Conservation (phyloP, 2,113 vertebrate species). For the Sus scrofa region DNA sequence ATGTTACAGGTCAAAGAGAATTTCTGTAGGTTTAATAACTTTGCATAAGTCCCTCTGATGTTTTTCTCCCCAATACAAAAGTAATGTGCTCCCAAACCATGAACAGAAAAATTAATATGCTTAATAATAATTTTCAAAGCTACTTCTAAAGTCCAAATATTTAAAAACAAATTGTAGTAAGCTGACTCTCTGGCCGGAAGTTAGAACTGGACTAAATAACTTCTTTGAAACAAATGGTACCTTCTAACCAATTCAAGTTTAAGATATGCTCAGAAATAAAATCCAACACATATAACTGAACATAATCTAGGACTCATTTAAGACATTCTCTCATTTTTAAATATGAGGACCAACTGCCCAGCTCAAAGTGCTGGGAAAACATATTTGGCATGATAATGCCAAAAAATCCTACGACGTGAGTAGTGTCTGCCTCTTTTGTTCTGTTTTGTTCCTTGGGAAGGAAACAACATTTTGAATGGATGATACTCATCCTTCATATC, state of each 20-base stretch:
- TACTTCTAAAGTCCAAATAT: constrained; percentile 26
- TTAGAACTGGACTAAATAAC: constrained; percentile 46
- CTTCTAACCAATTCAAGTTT: constrained; percentile 17
- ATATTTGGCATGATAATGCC: background rate
- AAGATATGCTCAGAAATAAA: constrained; percentile 47
- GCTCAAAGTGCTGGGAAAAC: constrained; percentile 20
- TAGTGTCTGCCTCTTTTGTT: constrained; percentile 38
- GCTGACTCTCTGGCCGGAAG: background rate
- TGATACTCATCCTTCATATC: constrained; percentile 17
- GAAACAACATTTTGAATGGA: constrained; percentile 56
- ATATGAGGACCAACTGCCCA: background rate
- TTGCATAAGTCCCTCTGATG: constrained; percentile 31
- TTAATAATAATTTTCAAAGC: constrained; percentile 48
- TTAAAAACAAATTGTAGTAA: constrained; percentile 46
- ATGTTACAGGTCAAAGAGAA: constrained; percentile 21
- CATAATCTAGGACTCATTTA: background rate
- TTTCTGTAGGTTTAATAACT: constrained; percentile 18
- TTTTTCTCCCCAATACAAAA: constrained; percentile 58
- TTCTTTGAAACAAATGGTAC: constrained; percentile 54
- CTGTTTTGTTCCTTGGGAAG: background rate
- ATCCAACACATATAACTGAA: constrained; percentile 35
- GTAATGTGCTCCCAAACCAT: background rate
- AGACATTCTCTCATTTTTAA: constrained; percentile 42
- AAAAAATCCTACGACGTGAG: background rate
- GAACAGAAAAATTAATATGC: constrained; percentile 49